Conservation (phyloP, 2,797 vertebrate genomes). For the Lepilemur septentrionalis region DNA sequence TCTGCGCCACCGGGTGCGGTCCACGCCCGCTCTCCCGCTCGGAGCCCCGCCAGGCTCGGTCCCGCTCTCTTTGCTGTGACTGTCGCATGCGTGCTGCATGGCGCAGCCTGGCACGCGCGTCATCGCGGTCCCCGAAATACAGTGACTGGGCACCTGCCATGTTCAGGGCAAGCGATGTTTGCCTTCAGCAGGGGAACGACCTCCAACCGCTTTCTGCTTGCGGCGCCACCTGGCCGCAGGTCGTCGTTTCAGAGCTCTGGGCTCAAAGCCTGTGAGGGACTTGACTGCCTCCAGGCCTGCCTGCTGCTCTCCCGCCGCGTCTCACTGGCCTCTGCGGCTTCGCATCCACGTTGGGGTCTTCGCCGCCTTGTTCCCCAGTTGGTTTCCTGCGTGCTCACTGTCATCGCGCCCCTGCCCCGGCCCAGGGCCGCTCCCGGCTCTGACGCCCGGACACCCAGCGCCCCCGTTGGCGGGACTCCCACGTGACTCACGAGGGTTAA, state of each 20-base stretch:
- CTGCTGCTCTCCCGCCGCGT: background rate
- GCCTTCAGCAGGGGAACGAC: too few relatives aligned
- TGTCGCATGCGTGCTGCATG: fast-evolving
- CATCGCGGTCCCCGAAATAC: background rate
- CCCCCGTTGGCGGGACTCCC: background rate
- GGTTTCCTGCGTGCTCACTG: background rate
- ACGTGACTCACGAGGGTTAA: background rate
- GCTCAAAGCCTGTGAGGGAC: background rate
- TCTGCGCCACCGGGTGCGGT: too few relatives aligned
- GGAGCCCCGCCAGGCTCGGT: background rate
- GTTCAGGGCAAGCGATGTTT: background rate
- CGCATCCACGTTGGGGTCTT: too few relatives aligned
- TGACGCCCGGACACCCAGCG: too few relatives aligned
- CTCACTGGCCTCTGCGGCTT: background rate
- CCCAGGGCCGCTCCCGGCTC: background rate
- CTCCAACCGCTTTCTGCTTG: background rate
- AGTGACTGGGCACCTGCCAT: background rate
- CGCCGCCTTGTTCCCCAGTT: background rate
- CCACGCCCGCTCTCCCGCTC: too few relatives aligned
- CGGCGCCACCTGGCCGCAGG: too few relatives aligned
- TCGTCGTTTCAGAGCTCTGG: background rate
- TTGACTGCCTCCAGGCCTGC: too few relatives aligned
- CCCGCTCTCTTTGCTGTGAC: background rate
- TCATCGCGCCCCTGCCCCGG: fast-evolving
- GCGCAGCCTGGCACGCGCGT: background rate